Percentiles rank a stretch among this genome's conserved stretches.
These are phyloP conservation scores for Melanotus villosus DNA, from an alignment of 2,888 invertebrate species.

Conservation along the genomic window DNA sequence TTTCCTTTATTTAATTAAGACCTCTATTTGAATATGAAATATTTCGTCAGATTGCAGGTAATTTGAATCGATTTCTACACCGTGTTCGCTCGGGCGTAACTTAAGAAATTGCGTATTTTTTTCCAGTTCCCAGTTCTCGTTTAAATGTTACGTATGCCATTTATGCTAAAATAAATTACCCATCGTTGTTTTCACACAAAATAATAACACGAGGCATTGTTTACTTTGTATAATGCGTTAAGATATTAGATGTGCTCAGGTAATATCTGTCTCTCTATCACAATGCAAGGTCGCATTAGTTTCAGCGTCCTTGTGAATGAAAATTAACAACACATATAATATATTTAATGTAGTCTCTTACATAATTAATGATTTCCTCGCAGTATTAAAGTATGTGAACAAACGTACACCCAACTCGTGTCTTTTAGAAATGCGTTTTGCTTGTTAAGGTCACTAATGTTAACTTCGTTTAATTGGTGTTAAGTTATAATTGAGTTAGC, in stretches of 20 bases:
- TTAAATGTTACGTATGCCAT: background rate
- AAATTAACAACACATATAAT: slow-evolving; percentile 29
- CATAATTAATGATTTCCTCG: slow-evolving; percentile 7
- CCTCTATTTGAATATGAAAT: background rate
- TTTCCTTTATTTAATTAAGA: background rate
- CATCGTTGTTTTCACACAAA: slow-evolving; percentile 7
- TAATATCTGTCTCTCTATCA: slow-evolving; percentile 21
- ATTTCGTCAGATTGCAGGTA: background rate
- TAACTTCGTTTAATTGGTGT: background rate
- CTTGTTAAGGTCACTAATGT: background rate
- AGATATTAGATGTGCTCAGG: background rate
- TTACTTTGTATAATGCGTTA: background rate
- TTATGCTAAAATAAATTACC: background rate
- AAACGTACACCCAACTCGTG: slow-evolving; percentile 11
- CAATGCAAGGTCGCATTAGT: slow-evolving; percentile 38
- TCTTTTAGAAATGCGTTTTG: slow-evolving; percentile 2
- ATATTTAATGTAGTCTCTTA: slow-evolving; percentile 2
- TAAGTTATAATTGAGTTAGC: slow-evolving; percentile 19
- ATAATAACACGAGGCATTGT: slow-evolving; percentile 6
- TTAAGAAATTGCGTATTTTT: background rate
- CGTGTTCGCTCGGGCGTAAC: background rate
- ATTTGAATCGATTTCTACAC: background rate
- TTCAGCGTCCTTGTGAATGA: slow-evolving; percentile 13
- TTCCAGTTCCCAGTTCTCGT: background rate
- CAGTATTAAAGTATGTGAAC: background rate